These are phyloP conservation scores for Rhamnusium bicolor DNA, from an alignment of 2,888 invertebrate species.

Conservation along the genomic window DNA sequence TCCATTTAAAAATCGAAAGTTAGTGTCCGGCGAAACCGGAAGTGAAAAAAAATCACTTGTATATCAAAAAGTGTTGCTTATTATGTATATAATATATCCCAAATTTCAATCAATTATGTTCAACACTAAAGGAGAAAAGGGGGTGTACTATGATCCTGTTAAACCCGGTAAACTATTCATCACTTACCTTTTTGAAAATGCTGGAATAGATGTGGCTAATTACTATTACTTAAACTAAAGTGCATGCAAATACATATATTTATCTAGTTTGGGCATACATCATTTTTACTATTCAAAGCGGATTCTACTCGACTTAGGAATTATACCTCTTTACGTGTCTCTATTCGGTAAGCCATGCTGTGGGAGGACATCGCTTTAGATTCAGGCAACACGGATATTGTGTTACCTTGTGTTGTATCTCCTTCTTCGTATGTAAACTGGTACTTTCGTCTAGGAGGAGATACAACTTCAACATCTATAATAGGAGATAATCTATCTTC, in stretches of 20 bases:
- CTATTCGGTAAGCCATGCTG: slow-evolving; percentile 74
- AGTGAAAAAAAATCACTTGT: too few species aligned
- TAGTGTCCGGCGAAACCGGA: too few species aligned
- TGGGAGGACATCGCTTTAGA: slow-evolving; percentile 69
- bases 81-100: too few species aligned
- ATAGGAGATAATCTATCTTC: slow-evolving; percentile 69
- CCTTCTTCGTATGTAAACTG: slow-evolving; percentile 66
- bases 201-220: background rate
- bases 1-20: too few species aligned
- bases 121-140: too few species aligned
- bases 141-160: too few species aligned
- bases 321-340: slow-evolving; percentile 70
- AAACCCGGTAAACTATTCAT: too few species aligned
- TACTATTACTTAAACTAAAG: background rate
- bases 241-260: background rate
- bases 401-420: slow-evolving; percentile 67
- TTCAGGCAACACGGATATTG: slow-evolving; percentile 69
- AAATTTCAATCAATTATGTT: too few species aligned
- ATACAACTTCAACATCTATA: slow-evolving; percentile 68
- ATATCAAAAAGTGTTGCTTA: too few species aligned
- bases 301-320: slow-evolving; percentile 53
- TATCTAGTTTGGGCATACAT: slow-evolving; percentile 60
- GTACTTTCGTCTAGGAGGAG: slow-evolving; percentile 68
- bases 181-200: background rate
- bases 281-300: slow-evolving; percentile 39